Evolutionary conservation across 2,888 invertebrate genomes (phyloP), one percentile per base, ranked within the genome.

Genomic region (Polydrusus cervinus): DNA sequence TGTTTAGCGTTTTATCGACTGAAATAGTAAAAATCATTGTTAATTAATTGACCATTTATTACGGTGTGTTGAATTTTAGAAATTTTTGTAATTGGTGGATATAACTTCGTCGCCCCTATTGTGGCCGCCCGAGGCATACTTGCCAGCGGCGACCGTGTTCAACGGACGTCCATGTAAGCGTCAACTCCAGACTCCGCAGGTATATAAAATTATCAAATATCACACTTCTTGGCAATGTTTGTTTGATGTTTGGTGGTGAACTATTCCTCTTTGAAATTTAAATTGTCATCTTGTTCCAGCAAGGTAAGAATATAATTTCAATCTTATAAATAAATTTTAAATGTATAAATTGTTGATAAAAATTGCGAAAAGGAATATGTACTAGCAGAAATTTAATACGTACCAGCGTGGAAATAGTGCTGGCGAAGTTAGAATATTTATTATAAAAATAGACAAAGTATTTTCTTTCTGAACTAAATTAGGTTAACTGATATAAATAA

Each of bases 221-320:
- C 18, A 1, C 38, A 11, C 30, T 38, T 60, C 55, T 60, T 14
- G 38, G 38, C 10, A 60, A 14, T 38, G 18, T 34, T 60, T 18
- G 57, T 60, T 38, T 60, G 57, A 60, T 38, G 38, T 18, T 60
- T 60, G 18, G 38, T 60, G 18, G 18, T 60, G 40, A 60, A 60
- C 57, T 40, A 40, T 40, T 55, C 34, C 57, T 40, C 38, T 60
- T 60, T 60, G 11, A 14, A 60, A 60, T 60, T 60, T 18, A 60
- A 38, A 60, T 60, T 38, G 38, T 18, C 38, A 60, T 60, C 57
- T 40, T 38, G 57, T 14, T 0, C 30, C 57, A 30, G 53, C 11
- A 60, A 60, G 57, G 57, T 60, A 60, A 60, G 57, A 60, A 60
- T 60, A 60, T 38, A 9, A 60, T 60, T 60, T 38, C 6, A 60